Conservation (phyloP, 2,888 invertebrate species). For the Adelphocoris suturalis region DNA sequence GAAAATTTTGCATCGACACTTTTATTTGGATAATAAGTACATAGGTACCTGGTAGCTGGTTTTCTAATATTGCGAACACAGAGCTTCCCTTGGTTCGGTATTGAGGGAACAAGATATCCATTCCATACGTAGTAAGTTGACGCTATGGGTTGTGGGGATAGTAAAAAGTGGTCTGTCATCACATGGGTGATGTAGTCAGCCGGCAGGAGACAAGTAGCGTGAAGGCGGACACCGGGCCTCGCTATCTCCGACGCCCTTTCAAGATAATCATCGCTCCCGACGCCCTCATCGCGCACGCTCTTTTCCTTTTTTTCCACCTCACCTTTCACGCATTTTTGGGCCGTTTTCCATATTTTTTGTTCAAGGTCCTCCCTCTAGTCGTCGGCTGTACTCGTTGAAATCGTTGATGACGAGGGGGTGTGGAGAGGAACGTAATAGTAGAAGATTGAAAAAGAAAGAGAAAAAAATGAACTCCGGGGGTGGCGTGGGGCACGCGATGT, state of each 20-base stretch:
- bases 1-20: no score
- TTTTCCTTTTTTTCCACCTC: not conserved
- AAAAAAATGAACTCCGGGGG: slow-evolving; percentile 14
- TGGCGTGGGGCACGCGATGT: slow-evolving; percentile 58
- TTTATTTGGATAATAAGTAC: no score
- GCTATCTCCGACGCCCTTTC: not conserved
- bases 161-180: slow-evolving; percentile 12
- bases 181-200: not conserved
- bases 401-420: not conserved
- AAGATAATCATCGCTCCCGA: not conserved
- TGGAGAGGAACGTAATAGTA: not conserved
- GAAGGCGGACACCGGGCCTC: slow-evolving; percentile 11
- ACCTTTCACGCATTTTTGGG: not conserved
- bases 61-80: no score
- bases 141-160: no score
- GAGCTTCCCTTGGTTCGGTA: no score
- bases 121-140: no score
- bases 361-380: not conserved
- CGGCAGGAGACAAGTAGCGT: not conserved
- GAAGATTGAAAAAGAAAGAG: not conserved
- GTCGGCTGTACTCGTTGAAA: not conserved
- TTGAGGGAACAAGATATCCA: no score
- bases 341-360: not conserved
- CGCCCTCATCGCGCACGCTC: not conserved
- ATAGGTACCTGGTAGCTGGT: no score